These are phyloP conservation scores for Mungos mungo DNA, from an alignment of 2,113 vertebrate species.

Conservation along the genomic window DNA sequence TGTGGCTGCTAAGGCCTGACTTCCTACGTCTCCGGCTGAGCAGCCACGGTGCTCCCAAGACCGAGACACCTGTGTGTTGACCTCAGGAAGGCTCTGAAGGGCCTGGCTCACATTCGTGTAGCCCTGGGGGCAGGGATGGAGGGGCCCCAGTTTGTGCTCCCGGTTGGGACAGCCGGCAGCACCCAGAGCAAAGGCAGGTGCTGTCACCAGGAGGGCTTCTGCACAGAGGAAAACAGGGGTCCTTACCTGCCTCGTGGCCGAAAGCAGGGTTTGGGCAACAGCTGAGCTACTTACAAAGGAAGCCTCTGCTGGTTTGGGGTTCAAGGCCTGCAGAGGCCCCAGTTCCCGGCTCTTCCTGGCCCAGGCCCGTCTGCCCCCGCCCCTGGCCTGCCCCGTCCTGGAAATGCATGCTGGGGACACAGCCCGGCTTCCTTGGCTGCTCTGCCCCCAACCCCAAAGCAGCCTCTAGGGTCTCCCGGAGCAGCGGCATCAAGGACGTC, in stretches of 20 bases:
- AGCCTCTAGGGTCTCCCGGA: background rate
- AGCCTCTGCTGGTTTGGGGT: background rate
- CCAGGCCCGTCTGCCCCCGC: background rate
- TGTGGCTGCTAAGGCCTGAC: rapidly evolving
- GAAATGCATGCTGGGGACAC: background rate
- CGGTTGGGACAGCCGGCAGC: rapidly evolving
- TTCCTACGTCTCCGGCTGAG: background rate
- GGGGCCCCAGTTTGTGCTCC: too few relatives aligned
- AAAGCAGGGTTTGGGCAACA: background rate
- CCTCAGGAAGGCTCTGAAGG: background rate
- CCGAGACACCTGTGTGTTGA: background rate
- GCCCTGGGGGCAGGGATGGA: background rate
- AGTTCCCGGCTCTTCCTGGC: background rate
- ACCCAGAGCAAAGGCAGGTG: background rate
- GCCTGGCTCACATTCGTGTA: background rate
- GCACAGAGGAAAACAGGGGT: background rate
- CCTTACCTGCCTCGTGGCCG: too few relatives aligned
- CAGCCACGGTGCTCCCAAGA: background rate
- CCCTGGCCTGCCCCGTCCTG: background rate
- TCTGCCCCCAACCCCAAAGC: background rate
- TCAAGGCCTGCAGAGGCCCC: background rate
- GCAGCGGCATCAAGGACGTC: rapidly evolving
- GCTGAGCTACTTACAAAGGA: background rate
- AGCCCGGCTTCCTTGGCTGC: background rate
- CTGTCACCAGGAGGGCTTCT: background rate